Percentiles rank a stretch among this genome's conserved stretches.
Conservation (phyloP, 1,140 invertebrate species). For the Neotoxoptera formosana region DNA sequence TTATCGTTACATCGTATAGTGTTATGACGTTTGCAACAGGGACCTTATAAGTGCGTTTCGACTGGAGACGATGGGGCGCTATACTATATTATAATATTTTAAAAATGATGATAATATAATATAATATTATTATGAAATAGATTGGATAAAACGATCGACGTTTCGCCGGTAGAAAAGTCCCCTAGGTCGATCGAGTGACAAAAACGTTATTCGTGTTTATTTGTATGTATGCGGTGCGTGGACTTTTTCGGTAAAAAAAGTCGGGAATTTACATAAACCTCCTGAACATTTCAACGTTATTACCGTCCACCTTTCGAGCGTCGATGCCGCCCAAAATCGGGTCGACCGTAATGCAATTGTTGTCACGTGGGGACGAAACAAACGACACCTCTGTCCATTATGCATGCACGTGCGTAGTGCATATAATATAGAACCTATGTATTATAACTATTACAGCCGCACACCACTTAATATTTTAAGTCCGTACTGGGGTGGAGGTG, state of each 20-base stretch:
- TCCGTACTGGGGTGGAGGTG: not conserved
- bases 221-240: not conserved
- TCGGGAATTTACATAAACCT: not conserved
- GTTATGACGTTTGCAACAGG: not conserved
- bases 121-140: not conserved
- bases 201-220: slow-evolving; percentile 28
- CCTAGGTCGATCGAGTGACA: not conserved
- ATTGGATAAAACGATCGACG: not conserved
- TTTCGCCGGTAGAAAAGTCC: not conserved
- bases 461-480: not conserved
- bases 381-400: not conserved
- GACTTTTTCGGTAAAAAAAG: not conserved
- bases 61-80: not conserved
- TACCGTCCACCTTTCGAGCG: not conserved
- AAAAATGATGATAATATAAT: not conserved
- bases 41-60: not conserved
- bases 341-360: not conserved
- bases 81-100: not conserved
- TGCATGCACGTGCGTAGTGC: not conserved
- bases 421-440: not conserved
- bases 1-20: too few species aligned
- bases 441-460: too few species aligned
- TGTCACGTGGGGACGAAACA: not conserved
- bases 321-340: not conserved
- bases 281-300: not conserved